Base-by-base conservation (phyloP, 2,113 vertebrate genomes). In the Sitta europaea region DNA sequence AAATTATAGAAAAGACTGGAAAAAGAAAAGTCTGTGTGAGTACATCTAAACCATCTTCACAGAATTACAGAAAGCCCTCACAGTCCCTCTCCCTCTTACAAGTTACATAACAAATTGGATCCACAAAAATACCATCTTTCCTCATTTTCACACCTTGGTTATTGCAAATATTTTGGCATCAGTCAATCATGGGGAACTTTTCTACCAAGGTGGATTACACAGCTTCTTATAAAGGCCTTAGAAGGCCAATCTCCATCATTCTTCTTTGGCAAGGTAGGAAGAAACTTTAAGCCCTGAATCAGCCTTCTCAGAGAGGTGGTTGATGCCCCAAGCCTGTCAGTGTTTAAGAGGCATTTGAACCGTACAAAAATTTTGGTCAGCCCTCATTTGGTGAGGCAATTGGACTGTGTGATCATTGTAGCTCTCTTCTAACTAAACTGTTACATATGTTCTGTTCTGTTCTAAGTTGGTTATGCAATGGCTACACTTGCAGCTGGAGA, bases 1-100 rank as follows among this genome's bases (percentile, higher is more conserved):
- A 86, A 93, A 94, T 90, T 94, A 86, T 38, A 93, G 94, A 93
- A 93, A 95, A 55, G 33, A 51, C 67, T 94, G 63, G 86, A 88
- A 96, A 93, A 93, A 93, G 25, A 53, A 23, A 78, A 82, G 66
- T 61, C 58, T 80, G 12, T 47, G 54, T 73, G 65, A 85, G 16
- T 50, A 62, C 47, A 66, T 90, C 67, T 74, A 83, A 80, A 62
- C 17, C 75, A 66, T 86, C 79, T 94, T 93, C 36, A 19, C 55
- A 74, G 86, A 73, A 88, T 31, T 86, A 92, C 1, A 4, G 82
- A 86, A 90, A 92, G 65, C 33, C 65, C 33, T 71, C 33, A 65
- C 14, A 76, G 55, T 43, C n/a, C 67, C 63, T 89, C 57, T 81
- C n/a, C 33, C 25, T 86, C 47, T 76, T 74, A 59, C 67, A 90